phyloP scores from a whole-genome alignment of 2,113 vertebrate species.

The human (Homo sapiens) region GRCh38 chr22:18170501-18171000 shows the following conservation, averaged over 20 bases:
- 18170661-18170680: not conserved
- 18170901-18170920: conserved; percentile 65
- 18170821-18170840: conserved; percentile 75
- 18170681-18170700: not conserved
- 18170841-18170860: conserved; percentile 79
- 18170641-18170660: too few species aligned
- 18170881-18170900: conserved; percentile 66
- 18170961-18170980: rapidly evolving
- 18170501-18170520: not conserved
- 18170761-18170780: conserved; percentile 78
- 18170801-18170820: conserved; percentile 76
- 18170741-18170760: conserved; percentile 79
- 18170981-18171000: too few species aligned
- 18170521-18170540: not conserved
- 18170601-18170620: too few species aligned
- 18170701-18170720: too few species aligned
- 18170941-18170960: rapidly evolving
- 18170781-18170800: conserved; percentile 83
- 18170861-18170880: conserved; percentile 78
- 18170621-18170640: not conserved
- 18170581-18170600: not conserved
- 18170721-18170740: not conserved
- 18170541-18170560: not conserved
- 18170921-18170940: conserved; percentile 47
- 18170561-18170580: not conserved